Evolutionary conservation across 53 echinoderm and acorn worm species (phyloP).

Genomic region (Antedon mediterranea): DNA sequence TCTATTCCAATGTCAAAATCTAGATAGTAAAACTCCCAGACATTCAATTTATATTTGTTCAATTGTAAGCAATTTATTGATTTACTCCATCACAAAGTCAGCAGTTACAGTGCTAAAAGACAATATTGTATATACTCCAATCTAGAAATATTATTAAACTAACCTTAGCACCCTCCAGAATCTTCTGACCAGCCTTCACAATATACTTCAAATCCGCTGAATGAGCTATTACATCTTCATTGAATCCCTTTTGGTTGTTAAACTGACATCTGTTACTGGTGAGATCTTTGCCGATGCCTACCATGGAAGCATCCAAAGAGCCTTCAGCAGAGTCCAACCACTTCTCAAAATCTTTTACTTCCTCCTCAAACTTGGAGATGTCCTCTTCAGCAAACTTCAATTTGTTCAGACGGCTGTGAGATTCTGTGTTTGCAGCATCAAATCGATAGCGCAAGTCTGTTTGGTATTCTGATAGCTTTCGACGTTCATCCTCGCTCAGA

Average conservation of each 20-base stretch:
- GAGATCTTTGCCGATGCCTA: slow-evolving; percentile 48
- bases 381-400: slow-evolving; percentile 66
- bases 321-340: slow-evolving; percentile 76
- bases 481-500: slow-evolving; percentile 75
- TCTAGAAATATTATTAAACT: not conserved
- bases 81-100: too few relatives aligned
- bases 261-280: slow-evolving; percentile 60
- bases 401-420: slow-evolving; percentile 61
- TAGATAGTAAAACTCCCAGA: too few relatives aligned
- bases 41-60: too few relatives aligned
- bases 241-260: slow-evolving; percentile 46
- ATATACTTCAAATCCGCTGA: slow-evolving; percentile 86
- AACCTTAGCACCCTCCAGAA: slow-evolving; percentile 79
- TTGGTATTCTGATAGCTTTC: slow-evolving; percentile 68
- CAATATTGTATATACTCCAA: not conserved
- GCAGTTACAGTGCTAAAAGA: too few relatives aligned
- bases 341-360: slow-evolving; percentile 53
- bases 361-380: slow-evolving; percentile 69
- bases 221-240: slow-evolving; percentile 74
- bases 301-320: slow-evolving; percentile 41
- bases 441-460: slow-evolving; percentile 64
- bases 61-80: too few relatives aligned
- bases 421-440: slow-evolving; percentile 59
- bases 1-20: not conserved
- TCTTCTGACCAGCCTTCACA: slow-evolving; percentile 77